Evolutionary conservation across 2,888 invertebrate species (phyloP).

Genomic region (Monoplex corrugatus): DNA sequence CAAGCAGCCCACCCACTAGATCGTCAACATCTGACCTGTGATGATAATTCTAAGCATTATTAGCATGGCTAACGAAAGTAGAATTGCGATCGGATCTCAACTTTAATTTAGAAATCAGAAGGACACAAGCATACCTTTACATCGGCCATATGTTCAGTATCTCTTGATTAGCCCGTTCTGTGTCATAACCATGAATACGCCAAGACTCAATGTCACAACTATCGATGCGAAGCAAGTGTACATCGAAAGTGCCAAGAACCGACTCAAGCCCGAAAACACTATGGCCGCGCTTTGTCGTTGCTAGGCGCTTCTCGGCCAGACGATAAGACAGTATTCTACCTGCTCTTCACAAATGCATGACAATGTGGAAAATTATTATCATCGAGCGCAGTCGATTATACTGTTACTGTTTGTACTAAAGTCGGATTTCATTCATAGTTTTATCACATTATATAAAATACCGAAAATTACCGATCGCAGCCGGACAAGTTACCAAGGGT

Average conservation of each 20-base stretch:
- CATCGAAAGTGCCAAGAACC: constrained; percentile 23
- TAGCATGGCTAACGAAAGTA: constrained; percentile 35
- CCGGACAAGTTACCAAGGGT: not conserved
- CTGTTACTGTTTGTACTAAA: too few species aligned
- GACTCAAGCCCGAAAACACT: constrained; percentile 35
- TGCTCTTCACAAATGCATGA: not conserved
- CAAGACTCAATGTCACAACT: constrained; percentile 12
- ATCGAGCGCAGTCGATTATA: not conserved
- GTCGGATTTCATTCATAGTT: too few species aligned
- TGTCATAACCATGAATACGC: constrained; percentile 7
- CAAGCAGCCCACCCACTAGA: too few species aligned
- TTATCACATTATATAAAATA: not conserved
- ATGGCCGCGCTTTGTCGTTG: constrained; percentile 45
- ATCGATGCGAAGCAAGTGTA: not conserved
- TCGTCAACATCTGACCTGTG: too few species aligned
- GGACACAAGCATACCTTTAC: constrained; percentile 25
- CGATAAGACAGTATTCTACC: not conserved
- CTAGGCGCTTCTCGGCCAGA: constrained; percentile 45
- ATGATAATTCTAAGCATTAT: too few species aligned
- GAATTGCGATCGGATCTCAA: not conserved
- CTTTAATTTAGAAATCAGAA: too few species aligned
- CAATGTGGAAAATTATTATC: not conserved
- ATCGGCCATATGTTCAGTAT: constrained; percentile 6
- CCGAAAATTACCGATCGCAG: not conserved
- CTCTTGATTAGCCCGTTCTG: not conserved